These are phyloP conservation scores for Gallinago nigripennis DNA, from an alignment of 2,797 vertebrate species.

Conservation along the genomic window DNA sequence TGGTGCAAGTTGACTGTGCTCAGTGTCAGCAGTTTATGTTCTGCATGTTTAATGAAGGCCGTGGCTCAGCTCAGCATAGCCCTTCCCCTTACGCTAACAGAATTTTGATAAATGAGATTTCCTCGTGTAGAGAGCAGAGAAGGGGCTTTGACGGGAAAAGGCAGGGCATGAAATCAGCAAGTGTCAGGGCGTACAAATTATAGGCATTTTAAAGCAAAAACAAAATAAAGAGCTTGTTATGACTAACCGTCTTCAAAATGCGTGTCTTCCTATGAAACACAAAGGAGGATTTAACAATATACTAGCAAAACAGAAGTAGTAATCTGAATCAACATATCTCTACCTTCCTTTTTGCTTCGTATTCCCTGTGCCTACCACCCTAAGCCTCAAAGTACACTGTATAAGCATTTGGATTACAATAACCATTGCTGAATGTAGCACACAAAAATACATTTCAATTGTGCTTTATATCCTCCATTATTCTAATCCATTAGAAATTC, in stretches of 20 bases:
- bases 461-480: slow-evolving; percentile 6
- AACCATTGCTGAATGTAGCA: slow-evolving; percentile 11
- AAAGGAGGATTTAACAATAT: neutral
- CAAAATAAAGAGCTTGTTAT: slow-evolving; percentile 35
- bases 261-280: neutral
- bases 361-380: neutral
- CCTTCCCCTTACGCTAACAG: slow-evolving; percentile 79
- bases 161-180: slow-evolving; percentile 58
- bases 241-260: slow-evolving; percentile 9
- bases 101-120: slow-evolving; percentile 87
- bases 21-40: slow-evolving; percentile 91
- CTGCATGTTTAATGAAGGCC: slow-evolving; percentile 89
- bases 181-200: slow-evolving; percentile 61
- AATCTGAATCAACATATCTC: neutral
- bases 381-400: neutral
- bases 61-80: slow-evolving; percentile 63
- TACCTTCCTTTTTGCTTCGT: neutral
- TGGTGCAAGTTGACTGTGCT: slow-evolving; percentile 75
- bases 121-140: slow-evolving; percentile 73
- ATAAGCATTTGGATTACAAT: neutral
- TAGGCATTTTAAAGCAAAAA: slow-evolving; percentile 23
- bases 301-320: neutral
- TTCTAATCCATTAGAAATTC: slow-evolving; percentile 9
- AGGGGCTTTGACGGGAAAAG: slow-evolving; percentile 72
- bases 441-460: neutral